Conservation (phyloP, 1,140 invertebrate genomes). For the Macrobrachium rosenbergii region DNA sequence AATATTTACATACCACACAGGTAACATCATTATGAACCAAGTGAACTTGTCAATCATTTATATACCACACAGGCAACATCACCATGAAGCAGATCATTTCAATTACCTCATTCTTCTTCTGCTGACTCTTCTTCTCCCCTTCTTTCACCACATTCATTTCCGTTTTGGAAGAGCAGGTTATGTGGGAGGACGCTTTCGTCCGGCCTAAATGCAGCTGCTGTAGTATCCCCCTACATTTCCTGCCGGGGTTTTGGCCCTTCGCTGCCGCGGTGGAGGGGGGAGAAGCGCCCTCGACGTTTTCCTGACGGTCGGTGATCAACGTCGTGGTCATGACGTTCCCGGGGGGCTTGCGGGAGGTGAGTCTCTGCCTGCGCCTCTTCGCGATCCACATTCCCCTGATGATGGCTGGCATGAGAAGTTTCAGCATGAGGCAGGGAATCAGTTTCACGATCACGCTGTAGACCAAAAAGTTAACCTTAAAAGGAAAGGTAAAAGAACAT, state of each 20-base stretch:
- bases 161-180: too few species aligned
- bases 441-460: conserved; percentile 85
- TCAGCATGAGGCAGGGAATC: conserved; percentile 86
- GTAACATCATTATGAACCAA: too few species aligned
- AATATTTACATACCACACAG: too few species aligned
- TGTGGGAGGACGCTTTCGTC: too few species aligned
- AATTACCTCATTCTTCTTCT: conserved; percentile 31
- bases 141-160: not conserved
- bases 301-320: not conserved
- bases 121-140: not conserved
- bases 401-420: conserved; percentile 76
- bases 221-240: not conserved
- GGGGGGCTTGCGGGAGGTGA: not conserved
- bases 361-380: conserved; percentile 35
- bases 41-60: too few species aligned
- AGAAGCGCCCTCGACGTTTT: too few species aligned
- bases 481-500: conserved; percentile 68
- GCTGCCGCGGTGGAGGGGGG: not conserved
- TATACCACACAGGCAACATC: not conserved
- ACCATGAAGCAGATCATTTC: not conserved
- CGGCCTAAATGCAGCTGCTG: too few species aligned
- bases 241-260: not conserved
- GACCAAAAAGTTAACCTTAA: conserved; percentile 74
- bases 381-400: conserved; percentile 56
- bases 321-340: not conserved